phyloP scores from a whole-genome alignment of 2,888 invertebrate genomes.

The Acheta domesticus region DNA sequence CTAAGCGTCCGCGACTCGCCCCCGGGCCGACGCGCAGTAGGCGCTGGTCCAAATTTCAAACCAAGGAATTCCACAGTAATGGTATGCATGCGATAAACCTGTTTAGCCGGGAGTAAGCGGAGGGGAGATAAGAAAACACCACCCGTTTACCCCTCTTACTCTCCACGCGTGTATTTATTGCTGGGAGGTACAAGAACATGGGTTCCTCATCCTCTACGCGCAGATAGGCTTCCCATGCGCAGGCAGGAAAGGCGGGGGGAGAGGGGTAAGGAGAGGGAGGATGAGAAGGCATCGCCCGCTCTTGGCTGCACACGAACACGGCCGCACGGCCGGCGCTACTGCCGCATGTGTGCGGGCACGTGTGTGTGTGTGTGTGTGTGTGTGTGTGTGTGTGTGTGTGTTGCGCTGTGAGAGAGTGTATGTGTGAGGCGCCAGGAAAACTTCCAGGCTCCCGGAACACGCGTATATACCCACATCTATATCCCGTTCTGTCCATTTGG shows the following conservation, averaged over 20 bases:
- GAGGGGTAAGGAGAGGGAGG: not conserved
- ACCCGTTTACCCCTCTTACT: not conserved
- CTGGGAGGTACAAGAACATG: constrained; percentile 18
- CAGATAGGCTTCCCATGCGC: not conserved
- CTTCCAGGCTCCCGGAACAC: constrained; percentile 11
- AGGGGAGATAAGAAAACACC: constrained; percentile 18
- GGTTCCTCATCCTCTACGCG: not conserved
- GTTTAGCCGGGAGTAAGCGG: constrained; percentile 6
- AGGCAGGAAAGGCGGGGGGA: not conserved
- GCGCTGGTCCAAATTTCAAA: not conserved
- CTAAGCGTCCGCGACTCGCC: too few species aligned
- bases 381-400: too few species aligned
- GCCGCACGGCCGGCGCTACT: too few species aligned
- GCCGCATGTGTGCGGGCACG: too few species aligned
- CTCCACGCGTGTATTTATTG: not conserved
- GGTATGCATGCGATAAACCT: constrained; percentile 18
- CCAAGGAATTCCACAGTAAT: constrained; percentile 7
- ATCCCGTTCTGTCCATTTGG: constrained; percentile 18
- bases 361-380: too few species aligned
- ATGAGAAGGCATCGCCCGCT: not conserved
- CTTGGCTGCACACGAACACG: not conserved
- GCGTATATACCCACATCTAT: constrained; percentile 18
- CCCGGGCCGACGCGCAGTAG: not conserved
- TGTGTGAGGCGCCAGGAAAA: constrained; percentile 18
- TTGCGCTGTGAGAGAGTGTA: not conserved